Evolutionary conservation across 2,888 invertebrate genomes (phyloP).

Genomic region (Crossocerus cetratus): DNA sequence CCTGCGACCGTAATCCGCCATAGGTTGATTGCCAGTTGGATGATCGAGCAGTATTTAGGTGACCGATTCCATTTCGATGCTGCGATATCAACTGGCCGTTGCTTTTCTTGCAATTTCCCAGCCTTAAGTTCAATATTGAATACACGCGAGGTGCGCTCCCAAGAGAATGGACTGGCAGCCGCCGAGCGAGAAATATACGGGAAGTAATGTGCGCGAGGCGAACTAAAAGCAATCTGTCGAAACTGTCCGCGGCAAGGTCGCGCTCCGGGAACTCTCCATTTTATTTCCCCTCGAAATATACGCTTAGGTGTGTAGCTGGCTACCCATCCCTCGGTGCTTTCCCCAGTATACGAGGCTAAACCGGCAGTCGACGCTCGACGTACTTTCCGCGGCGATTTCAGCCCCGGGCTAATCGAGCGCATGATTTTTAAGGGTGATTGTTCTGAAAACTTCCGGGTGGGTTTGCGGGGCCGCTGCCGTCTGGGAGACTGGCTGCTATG

Average conservation of each 20-base stretch:
- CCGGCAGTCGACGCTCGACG: constrained; percentile 2
- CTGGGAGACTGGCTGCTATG: constrained; percentile 27
- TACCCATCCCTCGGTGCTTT: not conserved
- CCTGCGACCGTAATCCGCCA: too few relatives aligned
- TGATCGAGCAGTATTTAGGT: too few relatives aligned
- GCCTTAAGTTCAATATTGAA: too few relatives aligned
- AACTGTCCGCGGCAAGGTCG: constrained; percentile 56
- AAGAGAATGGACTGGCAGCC: not conserved
- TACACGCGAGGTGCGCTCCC: too few relatives aligned
- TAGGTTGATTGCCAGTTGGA: too few relatives aligned
- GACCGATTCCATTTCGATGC: too few relatives aligned
- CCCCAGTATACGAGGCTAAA: constrained; percentile 32
- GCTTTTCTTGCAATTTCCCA: too few relatives aligned
- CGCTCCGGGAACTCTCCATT: constrained; percentile 2
- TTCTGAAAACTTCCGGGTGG: constrained; percentile 59
- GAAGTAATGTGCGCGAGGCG: constrained; percentile 6
- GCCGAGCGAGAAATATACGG: not conserved
- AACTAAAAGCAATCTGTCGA: constrained; percentile 57
- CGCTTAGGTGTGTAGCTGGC: not conserved
- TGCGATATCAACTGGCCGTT: too few relatives aligned
- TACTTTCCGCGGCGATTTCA: constrained; percentile 45
- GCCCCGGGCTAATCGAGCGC: constrained; percentile 65
- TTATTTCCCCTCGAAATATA: constrained; percentile 16
- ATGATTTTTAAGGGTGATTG: constrained; percentile 69
- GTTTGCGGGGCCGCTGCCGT: constrained; percentile 30